Evolutionary conservation across 1,140 invertebrate genomes (phyloP), one percentile per base, ranked within the genome.

Genomic region (Gryllus bimaculatus): DNA sequence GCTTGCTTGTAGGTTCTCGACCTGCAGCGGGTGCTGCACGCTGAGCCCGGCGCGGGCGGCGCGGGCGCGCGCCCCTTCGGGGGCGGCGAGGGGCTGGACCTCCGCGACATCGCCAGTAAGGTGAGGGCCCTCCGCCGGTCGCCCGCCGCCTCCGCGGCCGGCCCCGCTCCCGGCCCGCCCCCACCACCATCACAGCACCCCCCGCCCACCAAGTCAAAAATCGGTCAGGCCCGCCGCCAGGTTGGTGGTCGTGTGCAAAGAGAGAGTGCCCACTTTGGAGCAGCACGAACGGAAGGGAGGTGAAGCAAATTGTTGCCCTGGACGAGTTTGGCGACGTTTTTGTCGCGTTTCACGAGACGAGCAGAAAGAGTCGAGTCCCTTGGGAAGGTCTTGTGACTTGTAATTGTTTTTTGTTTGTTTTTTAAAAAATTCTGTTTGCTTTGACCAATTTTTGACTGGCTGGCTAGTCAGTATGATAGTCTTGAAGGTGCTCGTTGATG

Each of bases 21-120:
- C 87, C 86, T 91, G 84, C 88, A 90, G 86, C 87, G 89, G 84
- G 89, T 89, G 82, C 88, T 91, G 84, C 90, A 91, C 85, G 89
- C 89, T 78, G 89, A 91, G 85, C 89, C 89, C 47, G 86, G 86
- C 78, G 86, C 87, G 78, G 86, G 86, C 79, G 86, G 86, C 78
- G 85, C 87, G 81, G 87, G 84, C 84, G 86, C 83, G 81, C 86
- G 88, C 84, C 85, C 88, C 80, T 82, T 82, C 79, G 80, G 81
- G 81, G 84, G 83, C 81, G 82, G 82, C 54, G 84, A 81, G 18
- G 78, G 74, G 47, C 78, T 85, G 79, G 79, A 80, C 78, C 85
- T 86, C 84, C 80, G 79, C 75, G 82, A 81, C 47, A 80, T 79
- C 75, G 78, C 77, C 49, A 81, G 78, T 75, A 83, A 83, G 82